Conservation (phyloP, 2,113 vertebrate genomes). For the Syrrhaptes paradoxus region DNA sequence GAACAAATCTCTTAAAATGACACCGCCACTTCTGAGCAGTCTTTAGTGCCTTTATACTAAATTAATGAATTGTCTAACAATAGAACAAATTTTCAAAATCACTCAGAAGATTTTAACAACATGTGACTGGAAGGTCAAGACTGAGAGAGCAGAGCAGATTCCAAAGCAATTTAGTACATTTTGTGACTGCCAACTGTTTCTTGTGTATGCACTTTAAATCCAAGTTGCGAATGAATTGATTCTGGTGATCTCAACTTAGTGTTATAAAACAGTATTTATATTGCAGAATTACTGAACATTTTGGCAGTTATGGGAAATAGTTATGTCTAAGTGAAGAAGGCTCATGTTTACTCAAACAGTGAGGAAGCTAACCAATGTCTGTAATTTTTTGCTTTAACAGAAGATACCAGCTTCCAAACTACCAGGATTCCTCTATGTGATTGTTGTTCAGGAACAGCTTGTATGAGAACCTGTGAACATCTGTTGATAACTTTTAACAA, state of each 20-base stretch:
- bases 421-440: not conserved
- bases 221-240: conserved; percentile 51
- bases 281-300: conserved; percentile 49
- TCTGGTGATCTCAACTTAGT: conserved; percentile 32
- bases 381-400: not conserved
- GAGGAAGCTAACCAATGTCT: conserved; percentile 19
- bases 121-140: not conserved
- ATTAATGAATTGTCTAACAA: conserved; percentile 56
- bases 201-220: conserved; percentile 39
- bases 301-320: conserved; percentile 29
- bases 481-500: not conserved
- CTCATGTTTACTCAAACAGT: conserved; percentile 29
- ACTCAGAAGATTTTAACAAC: conserved; percentile 44
- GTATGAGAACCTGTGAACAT: conserved; percentile 13
- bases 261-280: conserved; percentile 39
- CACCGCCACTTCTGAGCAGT: not conserved
- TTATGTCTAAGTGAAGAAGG: conserved; percentile 38
- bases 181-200: conserved; percentile 1
- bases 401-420: conserved; percentile 2
- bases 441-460: conserved; percentile 8
- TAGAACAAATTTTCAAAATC: conserved; percentile 13
- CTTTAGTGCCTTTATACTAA: conserved; percentile 35
- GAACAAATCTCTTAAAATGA: conserved; percentile 58
- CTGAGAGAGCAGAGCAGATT: not conserved
- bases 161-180: not conserved